phyloP scores from a whole-genome alignment of 2,888 invertebrate species.

The Tipula helvola region DNA sequence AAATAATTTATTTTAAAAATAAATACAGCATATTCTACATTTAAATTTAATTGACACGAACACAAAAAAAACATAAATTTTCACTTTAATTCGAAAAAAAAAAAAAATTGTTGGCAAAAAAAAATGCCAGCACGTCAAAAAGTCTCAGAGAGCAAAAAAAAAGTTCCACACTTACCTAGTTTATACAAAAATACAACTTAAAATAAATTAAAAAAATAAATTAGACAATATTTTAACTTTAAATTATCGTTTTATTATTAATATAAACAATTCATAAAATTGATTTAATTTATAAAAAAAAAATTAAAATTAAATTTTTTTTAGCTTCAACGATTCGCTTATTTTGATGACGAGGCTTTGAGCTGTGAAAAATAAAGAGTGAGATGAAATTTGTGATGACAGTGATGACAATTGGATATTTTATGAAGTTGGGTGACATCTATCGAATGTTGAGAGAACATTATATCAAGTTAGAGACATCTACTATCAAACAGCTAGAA shows the following conservation, averaged over 20 bases:
- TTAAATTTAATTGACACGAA: not conserved
- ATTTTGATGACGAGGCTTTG: constrained; percentile 10
- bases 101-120: constrained; percentile 7
- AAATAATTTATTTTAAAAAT: not conserved
- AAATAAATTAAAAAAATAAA: not conserved
- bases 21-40: not conserved
- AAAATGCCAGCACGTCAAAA: constrained; percentile 10
- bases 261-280: not conserved
- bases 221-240: not conserved
- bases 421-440: not conserved
- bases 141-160: not conserved
- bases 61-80: not conserved
- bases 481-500: not conserved
- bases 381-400: constrained; percentile 8
- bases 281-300: not conserved
- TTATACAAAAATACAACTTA: not conserved
- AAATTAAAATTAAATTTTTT: not conserved
- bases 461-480: not conserved
- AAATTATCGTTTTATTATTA: not conserved
- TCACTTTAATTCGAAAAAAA: not conserved
- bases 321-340: not conserved
- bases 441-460: not conserved
- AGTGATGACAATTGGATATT: constrained; percentile 5
- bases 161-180: constrained; percentile 6
- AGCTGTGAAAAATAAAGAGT: constrained; percentile 9